Evolutionary conservation across 2,113 vertebrate genomes (phyloP), one percentile per base, ranked within the genome.

Genomic region (Amblyornis subalaris): DNA sequence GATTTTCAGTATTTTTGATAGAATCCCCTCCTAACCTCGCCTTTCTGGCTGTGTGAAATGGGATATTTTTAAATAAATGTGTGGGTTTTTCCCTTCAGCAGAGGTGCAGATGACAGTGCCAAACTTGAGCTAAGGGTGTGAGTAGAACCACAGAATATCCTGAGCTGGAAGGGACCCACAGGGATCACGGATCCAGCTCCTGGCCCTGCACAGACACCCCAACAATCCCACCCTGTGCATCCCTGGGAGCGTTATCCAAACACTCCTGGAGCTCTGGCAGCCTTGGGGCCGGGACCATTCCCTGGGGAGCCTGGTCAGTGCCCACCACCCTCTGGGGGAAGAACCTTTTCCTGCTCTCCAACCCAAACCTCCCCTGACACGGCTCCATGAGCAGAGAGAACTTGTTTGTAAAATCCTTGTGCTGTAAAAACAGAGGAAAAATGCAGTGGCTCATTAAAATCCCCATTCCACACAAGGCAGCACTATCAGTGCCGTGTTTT

Each of bases 341-440:
- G 53, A 15, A 6, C 70, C 47, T 62, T 60, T 3, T 22, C 38
- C 38, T 29, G 8, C 8, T 6, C 0, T 10, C 61, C 38, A 29
- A 0, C 45, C 38, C 8, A 1, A 33, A 1, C 26, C 3, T 11
- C 1, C 4, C 28, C 38, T 61, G 61, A 1, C 47, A 1, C 47
- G 31, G 29, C 54, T 48, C 54, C 54, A 19, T 0, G 4, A 53
- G 44, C 19, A n/a, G 38, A 20, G 21, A 53, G 25, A 55, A 15
- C 6, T n/a, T 4, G 0, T 58, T 44, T 45, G 11, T 72, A 3
- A 51, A 55, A 19, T 66, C 33, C 19, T 33, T 23, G 12, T 4
- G 13, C 45, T 76, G 44, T 36, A 74, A 60, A 58, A 79, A 33
- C 29, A 40, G 19, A 47, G 15, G 17, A 19, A 57, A 57, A 51